These are phyloP conservation scores for Macroteleia sp. DNA, from an alignment of 2,888 invertebrate species.

Conservation along the genomic window DNA sequence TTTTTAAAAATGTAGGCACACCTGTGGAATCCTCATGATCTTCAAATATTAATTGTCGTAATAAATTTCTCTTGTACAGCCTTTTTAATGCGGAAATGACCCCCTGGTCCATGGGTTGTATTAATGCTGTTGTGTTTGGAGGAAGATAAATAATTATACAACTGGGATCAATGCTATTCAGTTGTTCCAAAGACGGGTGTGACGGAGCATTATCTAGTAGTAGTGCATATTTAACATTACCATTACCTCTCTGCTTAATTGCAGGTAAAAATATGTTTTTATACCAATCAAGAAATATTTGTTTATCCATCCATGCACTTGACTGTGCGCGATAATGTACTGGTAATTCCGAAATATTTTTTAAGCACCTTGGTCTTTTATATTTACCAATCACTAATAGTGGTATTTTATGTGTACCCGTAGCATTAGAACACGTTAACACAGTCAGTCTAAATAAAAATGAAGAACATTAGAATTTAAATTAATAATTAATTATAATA, in stretches of 20 bases:
- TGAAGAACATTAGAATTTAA: background rate
- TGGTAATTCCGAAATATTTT: no score
- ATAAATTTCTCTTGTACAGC: background rate
- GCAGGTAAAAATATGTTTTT: no score
- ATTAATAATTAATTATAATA: no score
- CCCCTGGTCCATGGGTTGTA: constrained; percentile 70
- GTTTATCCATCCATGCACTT: no score
- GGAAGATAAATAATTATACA: constrained; percentile 65
- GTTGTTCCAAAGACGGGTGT: background rate
- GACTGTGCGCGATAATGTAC: no score
- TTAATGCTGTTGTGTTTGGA: constrained; percentile 65
- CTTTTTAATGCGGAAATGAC: background rate
- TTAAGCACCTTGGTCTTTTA: no score
- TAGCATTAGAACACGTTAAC: constrained; percentile 66
- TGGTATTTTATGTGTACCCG: constrained; percentile 18
- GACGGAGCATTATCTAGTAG: no score
- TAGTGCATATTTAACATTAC: no score
- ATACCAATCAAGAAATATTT: no score
- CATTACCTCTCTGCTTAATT: no score
- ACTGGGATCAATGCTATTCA: constrained; percentile 7
- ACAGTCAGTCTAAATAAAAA: constrained; percentile 55
- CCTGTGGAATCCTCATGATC: background rate
- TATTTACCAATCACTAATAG: no score
- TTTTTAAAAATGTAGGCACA: background rate
- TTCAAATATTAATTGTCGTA: background rate